A percentile compares a stretch with the other conserved stretches of the same genome.
Conservation (phyloP, 1,140 invertebrate species). For the Calliopsis andreniformis region DNA sequence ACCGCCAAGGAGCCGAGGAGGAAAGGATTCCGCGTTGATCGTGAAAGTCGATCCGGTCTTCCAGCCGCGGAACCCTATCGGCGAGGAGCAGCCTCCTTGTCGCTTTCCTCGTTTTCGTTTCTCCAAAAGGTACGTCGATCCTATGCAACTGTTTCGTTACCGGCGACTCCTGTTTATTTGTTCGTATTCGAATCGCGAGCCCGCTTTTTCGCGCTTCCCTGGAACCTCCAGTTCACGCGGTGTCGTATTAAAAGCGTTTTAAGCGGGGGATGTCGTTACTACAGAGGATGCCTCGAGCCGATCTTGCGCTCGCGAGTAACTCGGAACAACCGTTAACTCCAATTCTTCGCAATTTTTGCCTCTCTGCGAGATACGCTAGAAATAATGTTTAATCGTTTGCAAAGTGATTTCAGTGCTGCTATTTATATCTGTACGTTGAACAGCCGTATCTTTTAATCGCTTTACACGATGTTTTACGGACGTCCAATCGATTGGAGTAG, state of each 20-base stretch:
- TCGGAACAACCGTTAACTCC: neutral
- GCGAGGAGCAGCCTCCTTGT: slow-evolving; percentile 41
- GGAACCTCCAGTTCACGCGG: neutral
- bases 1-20: neutral
- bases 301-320: too few species aligned
- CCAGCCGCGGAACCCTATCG: slow-evolving; percentile 39
- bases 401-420: neutral
- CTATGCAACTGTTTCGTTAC: neutral
- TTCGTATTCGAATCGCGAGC: slow-evolving; percentile 18
- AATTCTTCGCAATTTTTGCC: neutral
- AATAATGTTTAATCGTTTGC: neutral
- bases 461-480: neutral
- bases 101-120: slow-evolving; percentile 51
- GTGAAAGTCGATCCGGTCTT: slow-evolving; percentile 52
- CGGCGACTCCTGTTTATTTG: slow-evolving; percentile 25
- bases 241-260: neutral
- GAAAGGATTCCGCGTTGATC: slow-evolving; percentile 20
- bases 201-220: slow-evolving; percentile 1
- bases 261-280: too few species aligned
- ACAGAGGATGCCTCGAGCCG: too few species aligned
- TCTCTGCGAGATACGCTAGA: neutral
- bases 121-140: slow-evolving; percentile 54
- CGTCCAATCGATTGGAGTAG: neutral
- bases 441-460: neutral
- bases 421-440: neutral